These are phyloP conservation scores for Vanessa atalanta DNA, from an alignment of 1,140 invertebrate genomes.

Conservation along the genomic window DNA sequence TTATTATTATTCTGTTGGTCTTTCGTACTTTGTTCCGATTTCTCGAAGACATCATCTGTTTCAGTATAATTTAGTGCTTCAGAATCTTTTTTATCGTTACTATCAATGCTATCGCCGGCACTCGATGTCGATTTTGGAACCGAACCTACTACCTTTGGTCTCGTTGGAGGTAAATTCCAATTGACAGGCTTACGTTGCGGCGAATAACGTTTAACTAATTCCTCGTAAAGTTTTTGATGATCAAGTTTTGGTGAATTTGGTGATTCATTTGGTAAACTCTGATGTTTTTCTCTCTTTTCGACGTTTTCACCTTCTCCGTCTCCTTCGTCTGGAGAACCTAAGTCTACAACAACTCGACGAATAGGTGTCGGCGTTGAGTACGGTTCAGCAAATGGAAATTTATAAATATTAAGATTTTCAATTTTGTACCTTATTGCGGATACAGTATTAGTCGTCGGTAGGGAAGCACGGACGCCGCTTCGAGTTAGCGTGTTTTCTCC, in stretches of 20 bases:
- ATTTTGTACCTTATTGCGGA: conserved; percentile 66
- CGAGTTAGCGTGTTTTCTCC: conserved; percentile 60
- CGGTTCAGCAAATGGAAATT: conserved; percentile 78
- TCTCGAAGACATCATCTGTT: conserved; percentile 69
- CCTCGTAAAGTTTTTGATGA: conserved; percentile 73
- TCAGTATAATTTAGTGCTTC: conserved; percentile 21
- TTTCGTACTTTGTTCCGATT: conserved; percentile 42
- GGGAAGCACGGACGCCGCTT: conserved; percentile 64
- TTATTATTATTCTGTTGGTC: conserved; percentile 29
- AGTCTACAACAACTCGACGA: conserved; percentile 61
- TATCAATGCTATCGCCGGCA: conserved; percentile 55
- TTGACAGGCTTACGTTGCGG: conserved; percentile 72
- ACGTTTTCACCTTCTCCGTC: conserved; percentile 62
- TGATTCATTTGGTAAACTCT: conserved; percentile 56
- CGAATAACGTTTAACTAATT: conserved; percentile 72
- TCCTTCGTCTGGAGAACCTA: conserved; percentile 54
- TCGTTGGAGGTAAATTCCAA: conserved; percentile 71
- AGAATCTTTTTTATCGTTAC: conserved; percentile 47
- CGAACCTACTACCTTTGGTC: conserved; percentile 69
- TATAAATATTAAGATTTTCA: conserved; percentile 74
- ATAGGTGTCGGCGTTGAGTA: conserved; percentile 69
- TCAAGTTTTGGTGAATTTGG: conserved; percentile 61
- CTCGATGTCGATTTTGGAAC: conserved; percentile 72
- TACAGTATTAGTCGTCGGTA: conserved; percentile 60
- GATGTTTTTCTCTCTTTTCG: conserved; percentile 52